These are phyloP conservation scores for Zosterops japonicus DNA, from an alignment of 2,113 vertebrate genomes.

Conservation along the genomic window DNA sequence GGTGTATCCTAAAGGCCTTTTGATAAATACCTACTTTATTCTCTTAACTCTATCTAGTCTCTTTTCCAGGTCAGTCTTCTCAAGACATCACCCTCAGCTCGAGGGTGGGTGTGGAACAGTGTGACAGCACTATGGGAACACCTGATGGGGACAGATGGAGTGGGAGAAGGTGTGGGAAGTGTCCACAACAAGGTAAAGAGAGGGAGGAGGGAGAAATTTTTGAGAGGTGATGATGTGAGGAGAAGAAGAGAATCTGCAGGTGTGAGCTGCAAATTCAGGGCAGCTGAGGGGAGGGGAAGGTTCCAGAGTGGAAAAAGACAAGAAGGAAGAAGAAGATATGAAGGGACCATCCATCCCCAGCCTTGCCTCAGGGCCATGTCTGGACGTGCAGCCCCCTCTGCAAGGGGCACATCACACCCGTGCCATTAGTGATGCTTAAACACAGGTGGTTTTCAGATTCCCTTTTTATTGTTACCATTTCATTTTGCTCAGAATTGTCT, in stretches of 20 bases:
- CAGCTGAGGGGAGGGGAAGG: background rate
- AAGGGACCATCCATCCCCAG: background rate
- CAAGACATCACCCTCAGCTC: background rate
- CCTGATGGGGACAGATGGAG: background rate
- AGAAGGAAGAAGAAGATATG: background rate
- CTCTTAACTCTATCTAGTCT: background rate
- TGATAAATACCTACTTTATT: background rate
- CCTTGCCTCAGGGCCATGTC: background rate
- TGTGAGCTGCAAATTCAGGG: background rate
- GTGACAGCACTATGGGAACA: background rate
- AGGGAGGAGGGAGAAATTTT: background rate
- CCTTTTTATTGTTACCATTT: background rate
- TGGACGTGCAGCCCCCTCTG: background rate
- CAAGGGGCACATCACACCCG: background rate
- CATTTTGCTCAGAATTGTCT: background rate
- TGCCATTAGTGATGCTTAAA: background rate
- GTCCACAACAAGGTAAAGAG: background rate
- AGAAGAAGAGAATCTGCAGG: background rate
- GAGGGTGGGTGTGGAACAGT: background rate
- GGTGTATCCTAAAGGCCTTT: background rate
- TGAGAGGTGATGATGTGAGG: background rate
- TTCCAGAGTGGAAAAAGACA: background rate
- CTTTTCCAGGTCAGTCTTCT: background rate
- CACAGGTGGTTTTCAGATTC: background rate
- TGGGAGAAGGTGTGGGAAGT: background rate